Conservation (phyloP, 2,888 invertebrate species). For the Eristalis arbustorum region DNA sequence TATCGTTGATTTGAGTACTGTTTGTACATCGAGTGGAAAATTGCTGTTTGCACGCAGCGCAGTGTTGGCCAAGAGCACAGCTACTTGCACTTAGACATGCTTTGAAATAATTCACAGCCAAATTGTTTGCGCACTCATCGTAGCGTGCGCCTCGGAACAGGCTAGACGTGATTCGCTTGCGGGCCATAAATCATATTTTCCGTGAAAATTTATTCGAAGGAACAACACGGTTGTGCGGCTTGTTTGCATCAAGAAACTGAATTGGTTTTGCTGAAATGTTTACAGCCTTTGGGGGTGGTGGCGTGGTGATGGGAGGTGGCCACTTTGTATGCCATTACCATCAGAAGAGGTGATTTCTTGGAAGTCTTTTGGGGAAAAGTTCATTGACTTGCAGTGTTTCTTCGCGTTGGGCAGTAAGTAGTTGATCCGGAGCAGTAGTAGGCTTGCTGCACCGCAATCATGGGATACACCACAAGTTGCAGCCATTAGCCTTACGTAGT, state of each 20-base stretch:
- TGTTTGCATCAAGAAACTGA: constrained; percentile 7
- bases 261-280: constrained; percentile 6
- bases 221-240: constrained; percentile 29
- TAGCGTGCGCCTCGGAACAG: constrained; percentile 38
- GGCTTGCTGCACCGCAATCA: too few relatives aligned
- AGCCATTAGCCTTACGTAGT: too few relatives aligned
- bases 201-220: constrained; percentile 27
- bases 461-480: too few relatives aligned
- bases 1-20: constrained; percentile 27
- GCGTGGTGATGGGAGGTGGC: neutral
- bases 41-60: neutral
- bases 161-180: constrained; percentile 47
- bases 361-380: neutral
- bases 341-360: neutral
- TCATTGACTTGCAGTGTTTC: too few relatives aligned
- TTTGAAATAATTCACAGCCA: constrained; percentile 45
- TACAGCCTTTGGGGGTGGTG: neutral
- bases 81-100: constrained; percentile 41
- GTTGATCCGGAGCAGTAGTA: too few relatives aligned
- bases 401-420: too few relatives aligned
- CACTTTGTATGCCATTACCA: too few relatives aligned
- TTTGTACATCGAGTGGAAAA: constrained; percentile 45
- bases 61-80: too few relatives aligned
- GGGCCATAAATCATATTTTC: constrained; percentile 51
- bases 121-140: constrained; percentile 56